phyloP scores from a whole-genome alignment of 2,113 vertebrate genomes.

The Hipposideros armiger region DNA sequence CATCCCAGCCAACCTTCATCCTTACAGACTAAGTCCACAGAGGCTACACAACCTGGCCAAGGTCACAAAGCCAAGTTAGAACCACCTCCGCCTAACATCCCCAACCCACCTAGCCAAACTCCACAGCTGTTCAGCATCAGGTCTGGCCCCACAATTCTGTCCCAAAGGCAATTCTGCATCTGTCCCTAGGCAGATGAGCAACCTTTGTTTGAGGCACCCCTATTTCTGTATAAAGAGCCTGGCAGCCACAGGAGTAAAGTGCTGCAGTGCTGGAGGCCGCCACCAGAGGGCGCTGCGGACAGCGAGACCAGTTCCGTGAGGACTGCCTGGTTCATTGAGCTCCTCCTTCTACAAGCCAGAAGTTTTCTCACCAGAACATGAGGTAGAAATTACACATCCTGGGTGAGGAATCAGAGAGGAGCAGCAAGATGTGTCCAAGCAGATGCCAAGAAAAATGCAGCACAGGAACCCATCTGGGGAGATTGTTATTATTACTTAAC shows the following conservation, averaged over 20 bases:
- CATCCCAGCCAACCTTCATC: neutral
- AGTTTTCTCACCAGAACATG: neutral
- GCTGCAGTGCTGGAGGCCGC: neutral
- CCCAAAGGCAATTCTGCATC: neutral
- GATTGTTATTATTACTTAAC: neutral
- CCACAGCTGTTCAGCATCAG: neutral
- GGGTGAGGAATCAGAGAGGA: neutral
- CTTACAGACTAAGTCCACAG: neutral
- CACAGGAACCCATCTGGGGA: neutral
- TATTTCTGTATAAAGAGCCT: neutral
- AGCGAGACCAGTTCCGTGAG: neutral
- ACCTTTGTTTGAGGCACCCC: neutral
- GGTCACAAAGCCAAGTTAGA: slow-evolving; percentile 53
- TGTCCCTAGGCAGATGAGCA: neutral
- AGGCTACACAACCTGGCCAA: neutral
- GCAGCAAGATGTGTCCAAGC: neutral
- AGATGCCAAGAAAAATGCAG: neutral
- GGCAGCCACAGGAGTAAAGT: neutral
- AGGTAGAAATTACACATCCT: neutral
- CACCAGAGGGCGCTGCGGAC: slow-evolving; percentile 35
- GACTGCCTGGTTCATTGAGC: neutral
- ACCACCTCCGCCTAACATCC: neutral
- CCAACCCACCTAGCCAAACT: neutral
- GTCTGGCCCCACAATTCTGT: neutral
- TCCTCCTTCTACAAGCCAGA: neutral